A percentile compares a stretch with the other conserved stretches of the same genome.
Evolutionary conservation across 2,888 invertebrate genomes (phyloP).

Genomic region (Stomorhina lunata): DNA sequence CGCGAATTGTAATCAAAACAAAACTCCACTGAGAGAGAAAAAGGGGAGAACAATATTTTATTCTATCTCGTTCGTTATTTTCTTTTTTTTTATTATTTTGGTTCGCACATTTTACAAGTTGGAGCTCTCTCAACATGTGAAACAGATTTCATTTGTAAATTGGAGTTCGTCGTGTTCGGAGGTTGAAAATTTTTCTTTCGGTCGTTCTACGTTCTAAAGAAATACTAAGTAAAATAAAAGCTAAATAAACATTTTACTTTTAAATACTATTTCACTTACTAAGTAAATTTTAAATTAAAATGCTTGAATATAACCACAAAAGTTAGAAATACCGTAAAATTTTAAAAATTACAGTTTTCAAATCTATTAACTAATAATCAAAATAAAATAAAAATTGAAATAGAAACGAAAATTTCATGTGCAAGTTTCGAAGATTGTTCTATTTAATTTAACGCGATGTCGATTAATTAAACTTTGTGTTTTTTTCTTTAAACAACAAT

Average conservation of each 20-base stretch:
- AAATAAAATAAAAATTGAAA: background rate
- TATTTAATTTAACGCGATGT: background rate
- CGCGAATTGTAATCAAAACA: slow-evolving; percentile 53
- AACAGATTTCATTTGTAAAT: slow-evolving; percentile 53
- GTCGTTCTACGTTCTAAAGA: background rate
- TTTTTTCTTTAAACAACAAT: background rate
- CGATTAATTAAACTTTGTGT: background rate
- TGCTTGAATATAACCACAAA: no score
- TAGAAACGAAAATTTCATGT: background rate
- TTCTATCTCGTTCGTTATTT: background rate
- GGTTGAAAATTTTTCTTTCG: slow-evolving; percentile 33
- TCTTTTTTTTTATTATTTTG: slow-evolving; percentile 7
- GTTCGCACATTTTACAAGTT: slow-evolving; percentile 43
- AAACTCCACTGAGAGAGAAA: slow-evolving; percentile 22
- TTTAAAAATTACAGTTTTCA: no score
- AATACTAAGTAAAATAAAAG: slow-evolving; percentile 10
- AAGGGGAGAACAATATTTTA: background rate
- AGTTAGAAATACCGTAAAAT: no score
- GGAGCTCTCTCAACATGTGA: slow-evolving; percentile 47
- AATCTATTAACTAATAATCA: no score
- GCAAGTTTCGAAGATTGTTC: background rate
- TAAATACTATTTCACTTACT: slow-evolving; percentile 2
- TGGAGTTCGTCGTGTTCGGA: slow-evolving; percentile 56
- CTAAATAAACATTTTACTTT: background rate
- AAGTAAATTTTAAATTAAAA: no score